A percentile compares a stretch with the other conserved stretches of the same genome.
Conservation (phyloP, 1,140 invertebrate genomes). For the Cydia strobilella region DNA sequence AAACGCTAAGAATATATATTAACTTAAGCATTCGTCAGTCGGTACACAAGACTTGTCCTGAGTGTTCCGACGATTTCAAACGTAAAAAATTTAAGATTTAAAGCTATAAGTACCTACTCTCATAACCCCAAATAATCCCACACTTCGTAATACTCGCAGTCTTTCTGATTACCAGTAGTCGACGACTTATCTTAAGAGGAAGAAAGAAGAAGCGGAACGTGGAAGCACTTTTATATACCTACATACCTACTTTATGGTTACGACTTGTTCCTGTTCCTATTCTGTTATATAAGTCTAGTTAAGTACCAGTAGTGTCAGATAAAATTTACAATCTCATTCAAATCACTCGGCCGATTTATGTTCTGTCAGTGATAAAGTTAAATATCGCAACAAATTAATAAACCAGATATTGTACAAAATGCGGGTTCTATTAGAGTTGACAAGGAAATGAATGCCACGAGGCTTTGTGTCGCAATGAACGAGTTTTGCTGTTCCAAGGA, state of each 20-base stretch:
- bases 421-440: conserved; percentile 26
- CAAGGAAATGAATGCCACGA: conserved; percentile 46
- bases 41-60: too few species aligned
- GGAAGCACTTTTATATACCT: not conserved
- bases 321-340: conserved; percentile 14
- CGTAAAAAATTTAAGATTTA: too few species aligned
- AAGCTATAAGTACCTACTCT: too few species aligned
- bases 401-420: conserved; percentile 20
- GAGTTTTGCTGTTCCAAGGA: conserved; percentile 30
- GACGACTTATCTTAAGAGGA: conserved; percentile 20
- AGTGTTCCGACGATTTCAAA: too few species aligned
- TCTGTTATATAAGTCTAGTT: not conserved
- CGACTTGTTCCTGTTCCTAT: not conserved
- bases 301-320: conserved; percentile 1
- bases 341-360: conserved; percentile 18
- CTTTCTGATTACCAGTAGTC: not conserved
- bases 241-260: not conserved
- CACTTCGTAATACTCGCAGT: too few species aligned
- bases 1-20: too few species aligned
- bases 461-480: conserved; percentile 48
- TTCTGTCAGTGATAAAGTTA: conserved; percentile 12
- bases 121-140: too few species aligned
- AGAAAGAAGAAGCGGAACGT: conserved; percentile 15
- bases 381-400: conserved; percentile 31
- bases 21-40: too few species aligned